A percentile compares a stretch with the other conserved stretches of the same genome.
Evolutionary conservation across 2,888 invertebrate genomes (phyloP).

Genomic region (Agrochola macilenta): DNA sequence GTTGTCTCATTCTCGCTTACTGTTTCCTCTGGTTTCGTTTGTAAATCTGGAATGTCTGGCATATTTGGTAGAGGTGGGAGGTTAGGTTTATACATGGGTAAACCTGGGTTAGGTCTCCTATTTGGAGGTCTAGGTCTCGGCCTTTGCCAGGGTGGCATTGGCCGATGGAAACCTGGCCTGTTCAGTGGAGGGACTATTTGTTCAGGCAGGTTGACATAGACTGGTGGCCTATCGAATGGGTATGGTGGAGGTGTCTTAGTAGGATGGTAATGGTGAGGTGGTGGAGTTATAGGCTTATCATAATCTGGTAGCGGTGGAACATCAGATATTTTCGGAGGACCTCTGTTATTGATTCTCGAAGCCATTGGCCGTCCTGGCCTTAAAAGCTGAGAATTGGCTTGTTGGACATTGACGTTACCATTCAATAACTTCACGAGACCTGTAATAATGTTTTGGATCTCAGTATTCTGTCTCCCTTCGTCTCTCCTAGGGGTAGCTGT

Average conservation of each 20-base stretch:
- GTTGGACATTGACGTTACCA: slow-evolving; percentile 96
- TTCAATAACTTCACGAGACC: slow-evolving; percentile 97
- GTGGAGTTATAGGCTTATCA: slow-evolving; percentile 89
- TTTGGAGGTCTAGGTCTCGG: slow-evolving; percentile 90
- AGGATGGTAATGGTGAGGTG: slow-evolving; percentile 84
- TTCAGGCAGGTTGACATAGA: slow-evolving; percentile 94
- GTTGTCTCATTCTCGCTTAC: slow-evolving; percentile 82
- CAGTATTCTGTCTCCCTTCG: slow-evolving; percentile 88
- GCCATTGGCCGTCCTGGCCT: slow-evolving; percentile 93
- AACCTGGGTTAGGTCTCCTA: slow-evolving; percentile 88
- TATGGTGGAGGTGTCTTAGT: slow-evolving; percentile 92
- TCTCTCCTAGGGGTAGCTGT: slow-evolving; percentile 86
- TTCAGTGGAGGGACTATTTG: slow-evolving; percentile 92
- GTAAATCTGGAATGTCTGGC: slow-evolving; percentile 78
- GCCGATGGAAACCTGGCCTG: slow-evolving; percentile 91
- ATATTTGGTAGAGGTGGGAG: slow-evolving; percentile 87
- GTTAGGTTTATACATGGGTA: slow-evolving; percentile 92
- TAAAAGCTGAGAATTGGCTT: slow-evolving; percentile 92
- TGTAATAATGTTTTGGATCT: slow-evolving; percentile 97
- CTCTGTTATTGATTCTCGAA: slow-evolving; percentile 96
- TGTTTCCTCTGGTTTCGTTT: slow-evolving; percentile 73
- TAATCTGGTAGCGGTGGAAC: slow-evolving; percentile 93
- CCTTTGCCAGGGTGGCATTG: slow-evolving; percentile 92
- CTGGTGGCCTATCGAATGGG: slow-evolving; percentile 93
- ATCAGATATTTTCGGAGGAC: slow-evolving; percentile 96